Evolutionary conservation across 2,888 invertebrate genomes (phyloP).

Genomic region (Nomada flava): DNA sequence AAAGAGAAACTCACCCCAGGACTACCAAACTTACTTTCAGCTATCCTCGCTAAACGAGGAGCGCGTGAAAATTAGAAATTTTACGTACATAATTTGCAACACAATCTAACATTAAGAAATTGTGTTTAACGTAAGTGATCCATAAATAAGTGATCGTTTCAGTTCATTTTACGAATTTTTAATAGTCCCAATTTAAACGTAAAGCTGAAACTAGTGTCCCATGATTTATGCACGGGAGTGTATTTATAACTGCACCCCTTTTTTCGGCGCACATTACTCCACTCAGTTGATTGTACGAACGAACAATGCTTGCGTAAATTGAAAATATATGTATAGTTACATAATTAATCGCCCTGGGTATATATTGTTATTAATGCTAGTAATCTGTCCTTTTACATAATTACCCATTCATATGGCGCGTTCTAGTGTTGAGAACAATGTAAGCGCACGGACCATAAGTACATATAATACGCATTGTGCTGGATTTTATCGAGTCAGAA

Average conservation of each 20-base stretch:
- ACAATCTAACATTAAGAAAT: no score
- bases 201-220: no score
- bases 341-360: slow-evolving; percentile 57
- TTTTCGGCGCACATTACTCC: not conserved
- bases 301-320: slow-evolving; percentile 49
- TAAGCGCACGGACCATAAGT: slow-evolving; percentile 19
- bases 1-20: no score
- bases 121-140: no score
- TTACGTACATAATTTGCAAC: no score
- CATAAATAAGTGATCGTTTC: no score
- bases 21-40: not conserved
- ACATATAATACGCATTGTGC: slow-evolving; percentile 2
- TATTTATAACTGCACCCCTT: no score
- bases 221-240: no score
- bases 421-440: slow-evolving; percentile 45
- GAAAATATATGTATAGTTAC: slow-evolving; percentile 57
- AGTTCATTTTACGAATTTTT: no score
- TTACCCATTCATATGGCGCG: slow-evolving; percentile 56
- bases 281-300: slow-evolving; percentile 17
- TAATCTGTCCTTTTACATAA: slow-evolving; percentile 54
- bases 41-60: not conserved
- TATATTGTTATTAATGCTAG: slow-evolving; percentile 48
- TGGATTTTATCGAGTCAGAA: not conserved
- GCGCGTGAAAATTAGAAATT: not conserved
- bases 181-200: no score